These are phyloP conservation scores for Tethea ocularis DNA, from an alignment of 2,888 invertebrate genomes.

Conservation along the genomic window DNA sequence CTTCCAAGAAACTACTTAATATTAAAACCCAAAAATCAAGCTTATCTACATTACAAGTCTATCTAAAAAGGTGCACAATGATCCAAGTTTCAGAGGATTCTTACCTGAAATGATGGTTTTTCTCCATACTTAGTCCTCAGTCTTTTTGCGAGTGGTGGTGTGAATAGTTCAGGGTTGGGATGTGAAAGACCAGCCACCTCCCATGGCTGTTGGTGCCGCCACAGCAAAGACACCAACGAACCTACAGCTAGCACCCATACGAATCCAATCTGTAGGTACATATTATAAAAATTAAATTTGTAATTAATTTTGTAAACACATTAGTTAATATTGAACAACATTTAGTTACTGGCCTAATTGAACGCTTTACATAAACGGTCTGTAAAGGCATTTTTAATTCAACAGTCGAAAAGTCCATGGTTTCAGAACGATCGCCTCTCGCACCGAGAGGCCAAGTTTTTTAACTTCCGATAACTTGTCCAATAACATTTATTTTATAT, in stretches of 20 bases:
- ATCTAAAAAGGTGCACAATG: background rate
- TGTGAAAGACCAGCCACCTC: conserved; percentile 49
- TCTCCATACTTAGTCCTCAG: conserved; percentile 43
- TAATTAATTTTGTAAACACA: background rate
- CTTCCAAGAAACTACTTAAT: too few species aligned
- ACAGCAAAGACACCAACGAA: conserved; percentile 56
- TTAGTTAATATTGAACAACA: too few species aligned
- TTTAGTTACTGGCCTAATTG: too few species aligned
- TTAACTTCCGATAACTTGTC: too few species aligned
- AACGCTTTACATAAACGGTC: too few species aligned
- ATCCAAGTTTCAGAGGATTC: background rate
- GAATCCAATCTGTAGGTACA: conserved; percentile 61
- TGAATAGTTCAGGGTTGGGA: conserved; percentile 73
- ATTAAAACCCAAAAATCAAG: background rate
- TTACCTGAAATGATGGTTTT: conserved; percentile 58
- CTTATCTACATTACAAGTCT: background rate
- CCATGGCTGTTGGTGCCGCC: conserved; percentile 72
- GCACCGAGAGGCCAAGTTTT: too few species aligned
- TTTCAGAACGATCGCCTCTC: too few species aligned
- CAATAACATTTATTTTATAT: too few species aligned
- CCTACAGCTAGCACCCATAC: conserved; percentile 70
- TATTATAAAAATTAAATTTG: background rate
- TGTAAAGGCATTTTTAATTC: too few species aligned
- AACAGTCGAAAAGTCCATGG: too few species aligned
- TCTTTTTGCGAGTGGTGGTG: conserved; percentile 62